Base-by-base conservation (phyloP, 92 coral and sea anemone species). In the Galaxea fascicularis region DNA sequence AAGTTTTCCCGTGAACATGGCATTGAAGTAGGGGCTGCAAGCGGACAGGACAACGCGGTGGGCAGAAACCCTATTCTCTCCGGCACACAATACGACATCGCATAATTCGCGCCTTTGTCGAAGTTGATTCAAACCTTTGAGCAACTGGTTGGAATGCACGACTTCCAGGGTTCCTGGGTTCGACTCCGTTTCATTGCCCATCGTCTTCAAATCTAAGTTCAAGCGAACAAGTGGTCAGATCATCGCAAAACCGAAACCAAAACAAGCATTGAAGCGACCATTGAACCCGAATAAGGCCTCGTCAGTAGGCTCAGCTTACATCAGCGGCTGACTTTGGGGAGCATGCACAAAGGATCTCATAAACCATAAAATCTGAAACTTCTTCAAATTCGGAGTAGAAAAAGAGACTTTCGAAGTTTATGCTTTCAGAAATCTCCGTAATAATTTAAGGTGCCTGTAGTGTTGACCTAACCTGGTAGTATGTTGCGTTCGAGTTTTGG, bases 31-130 rank as follows among this genome's bases (percentile, higher is more conserved):
- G 27, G 94, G 93, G 75, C 98, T 95, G 72, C 98, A 95, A 45
- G 98, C 98, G 0, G 98, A 95, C 54, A 95, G 80, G 79, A 95
- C 98, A 15, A 93, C 98, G 41, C 98, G 96, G 65, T 95, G 98
- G 28, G 98, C 98, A 30, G 92, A 89, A 3, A 95, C 91, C 56
- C 91, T 92, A 45, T 89, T 86, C 71, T 86, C 91, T 18, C 98
- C 98, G 76, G 93, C 98, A 71, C 96, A 91, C 68, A 95, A 74
- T 39, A 93, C 96, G 21, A 95, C 98, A 88, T 95, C 98, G 78
- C 98, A 95, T 9, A 95, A 90, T 71, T 95, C 98, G 11, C 94
- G 84, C 65, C 96, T 82, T 73, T 95, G 98, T 17, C 98, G 90
- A 56, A 95, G 93, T 72, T 91, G 94, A 54, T 95, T 95, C 69